Base-by-base conservation (phyloP, 2,113 vertebrate genomes). In the Oxyruncus cristatus region DNA sequence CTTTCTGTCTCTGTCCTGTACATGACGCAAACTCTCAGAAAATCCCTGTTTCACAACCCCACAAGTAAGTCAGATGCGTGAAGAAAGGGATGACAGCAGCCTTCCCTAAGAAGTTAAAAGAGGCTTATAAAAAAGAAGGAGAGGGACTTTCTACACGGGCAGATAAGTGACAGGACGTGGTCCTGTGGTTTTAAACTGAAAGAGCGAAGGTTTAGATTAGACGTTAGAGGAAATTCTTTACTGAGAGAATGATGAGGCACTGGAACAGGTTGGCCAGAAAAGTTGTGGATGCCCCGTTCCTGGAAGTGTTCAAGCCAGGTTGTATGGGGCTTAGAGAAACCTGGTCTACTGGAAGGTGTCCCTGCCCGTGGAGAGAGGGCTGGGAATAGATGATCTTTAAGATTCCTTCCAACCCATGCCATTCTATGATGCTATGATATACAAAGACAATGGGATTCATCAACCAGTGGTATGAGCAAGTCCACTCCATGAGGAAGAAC, bases 21-120 rank as follows among this genome's bases (percentile, higher is more conserved):
- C 8, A 6, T 3, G 1, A 24, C 20, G 55, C 8, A 85, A 67
- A 52, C 49, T 47, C 46, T 49, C 24, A 33, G 17, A 55, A 85
- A 67, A 46, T n/a, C 12, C 4, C 14, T 42, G 6, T 20, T 33
- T 41, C 15, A 23, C 39, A 70, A 39, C 4, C 7, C 12, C 8
- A 30, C 4, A 1, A 0, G 1, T 7, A 17, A 46, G 1, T 28
- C 22, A 62, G 22, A 14, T 37, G 8, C 4, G 2, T 27, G 44
- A 39, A 35, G 30, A 74, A 81, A 58, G 2, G 5, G 2, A 19
- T 33, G 8, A 55, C 12, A 55, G 6, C 7, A 53, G 5, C 55
- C 11, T 42, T 63, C 26, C 14, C 26, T 52, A 52, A 52, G 47
- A 13, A 35, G 18, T 23, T 49, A 35, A 47, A 55, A 63, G 30